Base-by-base conservation (phyloP, 2,113 vertebrate species). In the Todiramphus chloris region DNA sequence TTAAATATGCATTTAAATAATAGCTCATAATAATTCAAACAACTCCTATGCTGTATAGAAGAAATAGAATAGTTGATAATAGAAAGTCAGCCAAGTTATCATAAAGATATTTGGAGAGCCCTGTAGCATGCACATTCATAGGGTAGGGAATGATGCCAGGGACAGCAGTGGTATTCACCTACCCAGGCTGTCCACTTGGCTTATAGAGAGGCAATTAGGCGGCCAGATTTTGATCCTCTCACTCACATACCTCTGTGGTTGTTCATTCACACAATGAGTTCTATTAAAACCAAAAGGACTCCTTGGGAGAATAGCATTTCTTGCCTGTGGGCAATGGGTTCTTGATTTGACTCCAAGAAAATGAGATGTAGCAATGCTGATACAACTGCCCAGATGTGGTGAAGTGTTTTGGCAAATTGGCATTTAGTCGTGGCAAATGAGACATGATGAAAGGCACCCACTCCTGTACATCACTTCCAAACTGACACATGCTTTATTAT, bases 1-100 rank as follows among this genome's bases (percentile, higher is more conserved):
- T 94, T 97, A 96, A 96, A 95, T 96, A 95, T 89, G 58, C 73
- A 87, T 96, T 95, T 95, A 89, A 95, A 96, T 96, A 94, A 96
- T 92, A 92, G 66, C 48, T 90, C 48, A 93, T 90, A 94, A 94
- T 96, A 86, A 96, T 89, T 95, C 93, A 86, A 90, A 96, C 72
- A 83, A 85, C 46, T 87, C 21, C 46, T 87, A 18, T 82, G 39
- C 43, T 62, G 27, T 62, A 68, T 31, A 82, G 44, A 67, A 75
- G 58, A 94, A 91, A 82, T 66, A 73, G 66, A 92, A 73, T 19
- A 89, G 80, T 15, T 94, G 81, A 41, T 86, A 82, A 50, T 31
- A 62, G 55, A 35, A 93, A 95, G 66, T 66, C 80, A 94, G 48
- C 27, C 66, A 76, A 72, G 55, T 87, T 89, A 60, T 51, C 51